Conservation (phyloP, 92 coral and sea anemone genomes). For the Bergia puertoricense region DNA sequence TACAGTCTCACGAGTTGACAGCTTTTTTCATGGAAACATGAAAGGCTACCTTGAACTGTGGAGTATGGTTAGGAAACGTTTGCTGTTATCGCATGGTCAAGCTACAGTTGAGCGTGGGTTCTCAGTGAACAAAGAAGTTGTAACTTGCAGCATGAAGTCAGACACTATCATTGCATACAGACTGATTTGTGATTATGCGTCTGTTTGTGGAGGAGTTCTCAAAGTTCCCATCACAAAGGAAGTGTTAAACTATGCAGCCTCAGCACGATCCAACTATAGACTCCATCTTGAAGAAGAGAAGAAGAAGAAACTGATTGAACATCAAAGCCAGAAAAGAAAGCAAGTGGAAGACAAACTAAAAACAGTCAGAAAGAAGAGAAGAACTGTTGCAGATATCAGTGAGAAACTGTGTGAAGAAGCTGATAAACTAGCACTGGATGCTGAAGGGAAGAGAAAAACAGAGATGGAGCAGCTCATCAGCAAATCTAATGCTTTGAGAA, state of each 20-base stretch:
- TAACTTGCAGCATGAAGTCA: constrained; percentile 19
- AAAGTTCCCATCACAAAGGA: constrained; percentile 24
- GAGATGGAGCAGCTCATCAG: constrained; percentile 16
- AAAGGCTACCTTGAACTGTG: constrained; percentile 23
- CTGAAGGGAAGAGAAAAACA: constrained; percentile 26
- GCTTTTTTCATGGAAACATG: constrained; percentile 26
- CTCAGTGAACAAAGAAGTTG: constrained; percentile 28
- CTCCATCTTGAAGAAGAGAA: constrained; percentile 24
- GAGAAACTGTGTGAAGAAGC: constrained; percentile 17
- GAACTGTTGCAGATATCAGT: constrained; percentile 16
- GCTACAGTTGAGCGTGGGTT: constrained; percentile 29
- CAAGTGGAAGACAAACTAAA: constrained; percentile 14
- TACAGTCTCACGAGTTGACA: constrained; percentile 27
- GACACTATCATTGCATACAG: constrained; percentile 17
- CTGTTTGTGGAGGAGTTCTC: constrained; percentile 33
- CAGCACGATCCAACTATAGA: constrained; percentile 4
- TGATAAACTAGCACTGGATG: constrained; percentile 26
- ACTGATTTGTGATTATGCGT: constrained; percentile 23
- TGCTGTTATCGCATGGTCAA: constrained; percentile 25
- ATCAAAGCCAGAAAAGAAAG: constrained; percentile 41
- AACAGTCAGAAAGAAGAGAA: constrained; percentile 29
- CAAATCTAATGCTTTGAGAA: constrained; percentile 25
- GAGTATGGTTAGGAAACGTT: constrained; percentile 28
- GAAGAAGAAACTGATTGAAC: constrained; percentile 28
- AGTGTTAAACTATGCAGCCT: constrained; percentile 16